Conservation (phyloP, 1,140 invertebrate species). For the Zaprionus ornatus region DNA sequence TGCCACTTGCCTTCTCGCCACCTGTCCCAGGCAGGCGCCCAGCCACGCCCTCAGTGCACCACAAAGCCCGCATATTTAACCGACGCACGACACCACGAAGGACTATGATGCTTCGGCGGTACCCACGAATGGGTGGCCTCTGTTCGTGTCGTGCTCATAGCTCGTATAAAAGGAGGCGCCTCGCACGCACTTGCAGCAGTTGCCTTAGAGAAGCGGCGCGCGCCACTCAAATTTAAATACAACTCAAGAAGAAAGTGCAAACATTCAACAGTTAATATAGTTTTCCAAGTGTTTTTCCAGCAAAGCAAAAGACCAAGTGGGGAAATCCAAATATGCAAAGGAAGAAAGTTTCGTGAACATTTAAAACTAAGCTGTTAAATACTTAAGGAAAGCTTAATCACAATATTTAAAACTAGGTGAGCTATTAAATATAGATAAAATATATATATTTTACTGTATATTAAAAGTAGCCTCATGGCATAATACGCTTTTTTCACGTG, state of each 20-base stretch:
- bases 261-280: slow-evolving; percentile 4
- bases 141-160: slow-evolving; percentile 27
- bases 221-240: slow-evolving; percentile 52
- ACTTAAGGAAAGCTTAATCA: not conserved
- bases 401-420: not conserved
- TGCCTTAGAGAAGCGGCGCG: slow-evolving; percentile 68
- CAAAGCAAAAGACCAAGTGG: not conserved
- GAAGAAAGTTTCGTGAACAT: not conserved
- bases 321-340: not conserved
- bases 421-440: not conserved
- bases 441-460: no score
- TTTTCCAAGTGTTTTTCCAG: slow-evolving; percentile 20
- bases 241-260: slow-evolving; percentile 1
- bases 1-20: slow-evolving; percentile 67
- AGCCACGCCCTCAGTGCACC: slow-evolving; percentile 2
- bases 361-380: not conserved
- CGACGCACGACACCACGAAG: slow-evolving; percentile 19
- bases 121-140: slow-evolving; percentile 5
- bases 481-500: no score
- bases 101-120: slow-evolving; percentile 20
- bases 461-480: no score
- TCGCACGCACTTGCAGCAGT: slow-evolving; percentile 55
- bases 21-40: slow-evolving; percentile 49
- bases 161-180: slow-evolving; percentile 65
- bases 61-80: slow-evolving; percentile 28